Evolutionary conservation across 2,113 vertebrate species (phyloP), one percentile per base, ranked within the genome.

Genomic region (Platichthys flesus): DNA sequence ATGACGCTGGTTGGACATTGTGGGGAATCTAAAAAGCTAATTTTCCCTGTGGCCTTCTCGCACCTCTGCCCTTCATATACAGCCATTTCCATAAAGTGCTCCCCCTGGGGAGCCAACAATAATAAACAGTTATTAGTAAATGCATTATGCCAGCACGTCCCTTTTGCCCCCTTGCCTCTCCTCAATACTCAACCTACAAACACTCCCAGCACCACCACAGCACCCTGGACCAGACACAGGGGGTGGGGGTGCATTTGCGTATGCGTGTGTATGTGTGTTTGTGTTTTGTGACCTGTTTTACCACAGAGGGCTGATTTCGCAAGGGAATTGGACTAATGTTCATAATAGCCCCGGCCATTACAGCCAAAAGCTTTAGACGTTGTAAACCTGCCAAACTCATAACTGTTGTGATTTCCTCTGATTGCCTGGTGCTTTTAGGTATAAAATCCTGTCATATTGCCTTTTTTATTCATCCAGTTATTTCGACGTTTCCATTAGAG

Each of bases 61-160:
- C 88, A 85, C 89, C 91, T 88, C 83, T 89, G 89, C 79, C 90
- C 89, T 90, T 85, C 78, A 83, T 84, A 85, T 89, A 67, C 87
- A 87, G 67, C 72, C 83, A 93, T 94, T 91, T 93, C 88, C 92
- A 93, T 93, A 90, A 92, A 93, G 88, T 82, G 85, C 80, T 82
- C 71, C 88, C 93, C 91, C 86, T 78, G 78, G 92, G 88, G 91
- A 92, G 87, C 82, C 86, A 85, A 88, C 91, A 92, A 92, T 92
- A 93, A 94, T 91, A 93, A 93, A 93, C 89, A 91, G 91, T 93
- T 93, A 94, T 93, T 93, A 93, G 91, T 91, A 88, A 92, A 93
- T 92, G 92, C 91, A 93, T 94, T 94, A 93, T 86, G 81, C 82
- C 91, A 80, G 75, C 78, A 85, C 82, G 81, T 87, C 89, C 88